These are phyloP conservation scores for Ashinkailepas kermadecensis DNA, from an alignment of 2,888 invertebrate genomes.

Conservation along the genomic window DNA sequence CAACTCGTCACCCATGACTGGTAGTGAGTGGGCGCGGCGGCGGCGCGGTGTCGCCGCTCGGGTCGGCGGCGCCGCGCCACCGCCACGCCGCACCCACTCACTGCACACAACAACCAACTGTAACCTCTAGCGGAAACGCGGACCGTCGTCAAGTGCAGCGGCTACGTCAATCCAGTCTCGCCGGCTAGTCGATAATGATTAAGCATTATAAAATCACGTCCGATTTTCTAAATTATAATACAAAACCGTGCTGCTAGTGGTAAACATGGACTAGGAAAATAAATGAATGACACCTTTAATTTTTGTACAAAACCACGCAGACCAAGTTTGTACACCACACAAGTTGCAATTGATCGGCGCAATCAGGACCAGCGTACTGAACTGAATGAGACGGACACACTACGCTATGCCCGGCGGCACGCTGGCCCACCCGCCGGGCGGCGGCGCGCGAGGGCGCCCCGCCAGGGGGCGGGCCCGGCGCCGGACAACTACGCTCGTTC, in stretches of 20 bases:
- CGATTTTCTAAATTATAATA: neutral
- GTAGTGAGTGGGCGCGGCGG: neutral
- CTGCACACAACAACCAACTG: neutral
- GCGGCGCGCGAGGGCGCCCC: neutral
- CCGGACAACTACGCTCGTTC: neutral
- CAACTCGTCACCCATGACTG: neutral
- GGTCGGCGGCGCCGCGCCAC: neutral
- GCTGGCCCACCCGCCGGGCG: neutral
- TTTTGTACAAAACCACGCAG: slow-evolving; percentile 11
- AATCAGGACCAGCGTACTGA: neutral
- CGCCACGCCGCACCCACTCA: neutral
- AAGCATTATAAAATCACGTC: neutral
- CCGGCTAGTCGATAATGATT: neutral
- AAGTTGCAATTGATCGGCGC: neutral
- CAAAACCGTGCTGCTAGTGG: neutral
- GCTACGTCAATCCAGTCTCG: neutral
- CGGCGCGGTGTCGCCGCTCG: neutral
- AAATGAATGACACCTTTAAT: slow-evolving; percentile 9
- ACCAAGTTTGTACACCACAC: slow-evolving; percentile 8
- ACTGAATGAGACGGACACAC: neutral
- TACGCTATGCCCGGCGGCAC: neutral
- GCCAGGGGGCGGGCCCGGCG: neutral
- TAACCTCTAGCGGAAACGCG: neutral
- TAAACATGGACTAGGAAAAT: slow-evolving; percentile 18
- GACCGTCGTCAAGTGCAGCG: neutral